Base-by-base conservation (phyloP, 1,140 invertebrate species). In the Drosophila kikkawai region DNA sequence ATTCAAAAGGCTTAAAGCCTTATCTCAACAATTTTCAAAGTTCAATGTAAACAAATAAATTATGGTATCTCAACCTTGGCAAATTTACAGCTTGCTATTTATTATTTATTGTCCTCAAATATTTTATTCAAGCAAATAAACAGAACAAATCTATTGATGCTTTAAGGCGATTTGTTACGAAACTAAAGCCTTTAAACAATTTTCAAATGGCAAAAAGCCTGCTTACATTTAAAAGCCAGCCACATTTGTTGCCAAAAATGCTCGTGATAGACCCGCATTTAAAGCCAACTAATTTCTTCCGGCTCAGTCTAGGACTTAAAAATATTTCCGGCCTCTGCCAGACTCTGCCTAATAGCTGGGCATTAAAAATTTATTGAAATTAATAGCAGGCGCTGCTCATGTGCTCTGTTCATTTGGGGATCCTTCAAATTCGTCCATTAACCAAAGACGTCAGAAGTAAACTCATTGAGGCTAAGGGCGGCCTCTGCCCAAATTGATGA, bases 321-420 rank as follows among this genome's bases (percentile, higher is more conserved):
- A 50, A 50, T 50, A 70, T 57, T 15, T 58, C 41, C 50, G 19
- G 8, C 45, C 56, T 63, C 50, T 55, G 34, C 57, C 41, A n/a
- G 11, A 32, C 44, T 53, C 53, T 39, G 36, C 13, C 53, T 87
- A 87, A 87, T 83, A 80, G 84, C 51, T 47, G 15, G 17, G 36
- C 84, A 87, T 87, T 88, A 88, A 83, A 80, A 77, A 78, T 87
- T 70, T 68, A 87, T 83, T 61, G 64, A 88, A 64, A 88, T 78
- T 67, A 87, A 87, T 88, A 80, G 73, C 71, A 77, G 41, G 12
- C 67, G 37, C 37, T 42, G 64, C 70, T 73, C 70, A 73, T 73
- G 70, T 74, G 67, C 55, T 42, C n/a, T 26, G n/a, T 17, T 19
- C 4, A 37, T 45, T 60, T 22, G 17, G 39, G 68, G 19, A 70